These are phyloP conservation scores for Bagarius yarrelli DNA, from an alignment of 2,113 vertebrate genomes.

Conservation along the genomic window DNA sequence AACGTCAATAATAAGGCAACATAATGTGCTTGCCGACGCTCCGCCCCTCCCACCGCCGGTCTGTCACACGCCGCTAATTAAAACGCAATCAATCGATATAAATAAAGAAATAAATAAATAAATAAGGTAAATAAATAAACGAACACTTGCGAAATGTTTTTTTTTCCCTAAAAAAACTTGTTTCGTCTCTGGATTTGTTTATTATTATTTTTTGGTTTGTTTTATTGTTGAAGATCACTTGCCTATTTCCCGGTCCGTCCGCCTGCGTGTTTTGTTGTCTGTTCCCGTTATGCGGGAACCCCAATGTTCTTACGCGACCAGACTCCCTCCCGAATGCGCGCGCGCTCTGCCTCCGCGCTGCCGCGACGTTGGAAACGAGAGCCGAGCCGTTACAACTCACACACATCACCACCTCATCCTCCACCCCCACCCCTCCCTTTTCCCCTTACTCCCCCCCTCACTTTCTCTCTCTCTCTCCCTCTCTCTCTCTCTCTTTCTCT, in stretches of 20 bases:
- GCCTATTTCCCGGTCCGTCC: constrained; percentile 75
- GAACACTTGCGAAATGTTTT: constrained; percentile 49
- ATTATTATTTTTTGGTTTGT: constrained; percentile 37
- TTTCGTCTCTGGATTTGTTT: constrained; percentile 16
- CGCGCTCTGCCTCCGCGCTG: constrained; percentile 76
- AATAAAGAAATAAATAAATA: constrained; percentile 17
- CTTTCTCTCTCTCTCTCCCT: constrained; percentile 14
- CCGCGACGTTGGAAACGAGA: constrained; percentile 76
- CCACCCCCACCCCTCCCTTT: constrained; percentile 36
- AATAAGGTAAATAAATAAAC: constrained; percentile 61
- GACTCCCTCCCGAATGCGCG: constrained; percentile 76
- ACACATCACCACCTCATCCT: constrained; percentile 65
- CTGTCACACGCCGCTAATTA: constrained; percentile 78
- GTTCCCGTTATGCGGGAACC: constrained; percentile 72
- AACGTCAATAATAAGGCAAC: constrained; percentile 59
- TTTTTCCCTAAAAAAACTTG: constrained; percentile 45
- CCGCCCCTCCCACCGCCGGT: constrained; percentile 64
- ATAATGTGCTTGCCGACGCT: constrained; percentile 65
- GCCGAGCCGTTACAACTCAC: constrained; percentile 76
- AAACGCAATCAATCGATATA: constrained; percentile 80
- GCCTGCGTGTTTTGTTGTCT: constrained; percentile 59
- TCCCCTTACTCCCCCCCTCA: constrained; percentile 23
- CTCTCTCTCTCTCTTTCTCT: constrained; percentile 21
- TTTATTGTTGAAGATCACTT: constrained; percentile 69
- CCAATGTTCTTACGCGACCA: constrained; percentile 73